A percentile compares a stretch with the other conserved stretches of the same genome.
Conservation (phyloP, 2,888 invertebrate genomes). For the Pandemis cinnamomeana region DNA sequence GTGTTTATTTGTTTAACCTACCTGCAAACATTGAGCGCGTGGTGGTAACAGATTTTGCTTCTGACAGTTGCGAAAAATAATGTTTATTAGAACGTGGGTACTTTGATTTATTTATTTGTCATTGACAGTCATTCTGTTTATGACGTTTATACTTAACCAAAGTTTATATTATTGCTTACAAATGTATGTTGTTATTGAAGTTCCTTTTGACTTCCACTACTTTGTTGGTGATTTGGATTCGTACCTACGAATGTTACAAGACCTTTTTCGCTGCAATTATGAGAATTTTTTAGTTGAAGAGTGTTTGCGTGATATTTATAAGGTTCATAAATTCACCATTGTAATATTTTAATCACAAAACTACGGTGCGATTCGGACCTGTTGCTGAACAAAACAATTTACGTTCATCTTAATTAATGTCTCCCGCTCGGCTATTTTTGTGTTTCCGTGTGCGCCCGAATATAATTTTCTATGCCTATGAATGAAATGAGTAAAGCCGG, state of each 20-base stretch:
- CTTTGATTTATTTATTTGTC: neutral
- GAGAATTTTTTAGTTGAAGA: slow-evolving; percentile 11
- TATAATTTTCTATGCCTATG: no score
- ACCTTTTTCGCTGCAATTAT: slow-evolving; percentile 4
- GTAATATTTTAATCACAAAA: neutral
- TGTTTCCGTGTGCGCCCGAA: no score
- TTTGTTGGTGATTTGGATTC: slow-evolving; percentile 1
- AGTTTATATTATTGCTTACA: slow-evolving; percentile 5
- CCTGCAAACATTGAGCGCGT: neutral
- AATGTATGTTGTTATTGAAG: slow-evolving; percentile 21
- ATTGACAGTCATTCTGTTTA: neutral
- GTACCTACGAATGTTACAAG: slow-evolving; percentile 24
- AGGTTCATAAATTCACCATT: slow-evolving; percentile 4
- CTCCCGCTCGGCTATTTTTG: no score
- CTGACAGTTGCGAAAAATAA: neutral
- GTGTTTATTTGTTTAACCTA: neutral
- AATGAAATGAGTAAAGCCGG: no score
- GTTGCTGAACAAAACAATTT: no score
- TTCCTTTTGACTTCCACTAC: slow-evolving; percentile 11
- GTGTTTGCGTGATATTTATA: slow-evolving; percentile 10
- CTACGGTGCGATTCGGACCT: no score
- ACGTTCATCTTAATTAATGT: no score
- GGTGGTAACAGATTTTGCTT: neutral
- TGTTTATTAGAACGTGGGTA: slow-evolving; percentile 23
- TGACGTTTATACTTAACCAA: neutral